Conservation (phyloP, 92 coral and sea anemone species). For the Galaxea fascicularis region DNA sequence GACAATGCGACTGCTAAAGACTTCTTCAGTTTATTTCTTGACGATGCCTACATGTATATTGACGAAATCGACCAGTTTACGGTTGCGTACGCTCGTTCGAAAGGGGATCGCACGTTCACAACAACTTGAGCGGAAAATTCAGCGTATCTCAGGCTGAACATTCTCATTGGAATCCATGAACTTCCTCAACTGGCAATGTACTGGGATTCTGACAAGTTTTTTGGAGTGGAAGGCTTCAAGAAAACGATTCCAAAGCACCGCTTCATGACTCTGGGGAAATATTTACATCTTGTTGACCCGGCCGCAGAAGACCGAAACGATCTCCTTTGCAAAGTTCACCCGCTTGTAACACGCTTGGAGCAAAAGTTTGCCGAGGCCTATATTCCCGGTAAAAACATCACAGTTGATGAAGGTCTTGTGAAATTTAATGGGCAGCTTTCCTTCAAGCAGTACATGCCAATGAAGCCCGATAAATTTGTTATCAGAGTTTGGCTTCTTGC, state of each 20-base stretch:
- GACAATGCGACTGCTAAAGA: slow-evolving; percentile 36
- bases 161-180: slow-evolving; percentile 41
- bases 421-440: slow-evolving; percentile 27
- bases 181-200: slow-evolving; percentile 30
- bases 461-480: slow-evolving; percentile 40
- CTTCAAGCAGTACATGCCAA: too few relatives aligned
- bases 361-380: slow-evolving; percentile 25
- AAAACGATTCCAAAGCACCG: slow-evolving; percentile 9
- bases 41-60: not conserved
- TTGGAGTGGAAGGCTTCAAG: slow-evolving; percentile 43
- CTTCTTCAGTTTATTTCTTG: slow-evolving; percentile 28
- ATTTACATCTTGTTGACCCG: slow-evolving; percentile 43
- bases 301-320: slow-evolving; percentile 16
- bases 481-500: slow-evolving; percentile 58
- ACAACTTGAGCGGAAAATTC: slow-evolving; percentile 45
- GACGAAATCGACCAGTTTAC: slow-evolving; percentile 30
- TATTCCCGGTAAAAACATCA: slow-evolving; percentile 33
- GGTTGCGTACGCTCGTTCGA: slow-evolving; percentile 48
- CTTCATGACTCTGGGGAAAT: slow-evolving; percentile 35
- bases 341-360: slow-evolving; percentile 23
- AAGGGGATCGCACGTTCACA: slow-evolving; percentile 43
- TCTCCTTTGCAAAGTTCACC: slow-evolving; percentile 37
- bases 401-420: slow-evolving; percentile 32
- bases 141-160: slow-evolving; percentile 43
- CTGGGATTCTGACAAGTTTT: slow-evolving; percentile 37